These are phyloP conservation scores for Bostrychus sinensis DNA, from an alignment of 2,113 vertebrate genomes.

Conservation along the genomic window DNA sequence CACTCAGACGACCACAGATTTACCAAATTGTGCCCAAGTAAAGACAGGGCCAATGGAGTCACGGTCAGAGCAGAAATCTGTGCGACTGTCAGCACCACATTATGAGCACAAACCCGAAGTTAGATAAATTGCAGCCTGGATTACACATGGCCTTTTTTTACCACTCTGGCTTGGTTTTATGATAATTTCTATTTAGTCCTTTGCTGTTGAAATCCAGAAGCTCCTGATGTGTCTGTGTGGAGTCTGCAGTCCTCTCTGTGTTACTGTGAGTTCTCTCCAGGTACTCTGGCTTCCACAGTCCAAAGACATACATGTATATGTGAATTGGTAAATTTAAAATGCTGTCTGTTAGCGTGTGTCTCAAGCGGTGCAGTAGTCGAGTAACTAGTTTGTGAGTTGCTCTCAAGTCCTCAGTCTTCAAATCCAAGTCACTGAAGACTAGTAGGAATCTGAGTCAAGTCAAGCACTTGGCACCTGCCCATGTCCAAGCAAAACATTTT, in stretches of 20 bases:
- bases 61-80: slow-evolving; percentile 26
- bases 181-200: slow-evolving; percentile 11
- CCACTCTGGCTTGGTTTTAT: slow-evolving; percentile 10
- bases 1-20: slow-evolving; percentile 67
- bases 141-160: slow-evolving; percentile 1
- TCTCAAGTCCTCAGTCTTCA: too few relatives aligned
- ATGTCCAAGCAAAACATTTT: too few relatives aligned
- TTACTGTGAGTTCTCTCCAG: not conserved
- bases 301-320: too few relatives aligned
- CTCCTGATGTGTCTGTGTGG: not conserved
- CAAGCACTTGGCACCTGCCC: too few relatives aligned
- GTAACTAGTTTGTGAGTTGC: too few relatives aligned
- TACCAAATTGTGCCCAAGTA: slow-evolving; percentile 54
- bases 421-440: too few relatives aligned
- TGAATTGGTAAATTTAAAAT: too few relatives aligned
- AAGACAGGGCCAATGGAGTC: slow-evolving; percentile 45
- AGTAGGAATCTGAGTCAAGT: too few relatives aligned
- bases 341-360: too few relatives aligned
- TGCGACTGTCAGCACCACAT: slow-evolving; percentile 29
- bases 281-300: not conserved
- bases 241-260: not conserved
- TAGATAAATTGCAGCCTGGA: slow-evolving; percentile 13
- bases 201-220: slow-evolving; percentile 2
- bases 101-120: slow-evolving; percentile 14
- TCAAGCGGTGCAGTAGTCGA: too few relatives aligned